phyloP scores from a whole-genome alignment of 2,113 vertebrate genomes.

The Phodopus roborovskii region DNA sequence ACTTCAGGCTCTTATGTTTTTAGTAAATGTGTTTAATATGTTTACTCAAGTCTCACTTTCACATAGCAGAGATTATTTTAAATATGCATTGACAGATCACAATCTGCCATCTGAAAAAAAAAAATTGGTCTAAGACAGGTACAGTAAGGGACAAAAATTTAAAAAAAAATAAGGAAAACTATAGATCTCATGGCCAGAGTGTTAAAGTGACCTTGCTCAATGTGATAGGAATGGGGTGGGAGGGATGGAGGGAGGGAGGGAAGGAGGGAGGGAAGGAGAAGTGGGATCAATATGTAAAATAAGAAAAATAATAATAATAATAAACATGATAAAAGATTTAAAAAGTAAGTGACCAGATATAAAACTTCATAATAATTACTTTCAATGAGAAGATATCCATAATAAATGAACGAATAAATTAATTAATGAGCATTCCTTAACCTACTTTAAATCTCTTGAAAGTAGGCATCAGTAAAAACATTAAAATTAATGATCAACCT shows the following conservation, averaged over 20 bases:
- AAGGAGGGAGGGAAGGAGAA: too few relatives aligned
- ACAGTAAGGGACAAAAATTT: neutral
- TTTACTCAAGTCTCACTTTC: neutral
- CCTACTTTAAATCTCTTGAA: slow-evolving; percentile 3
- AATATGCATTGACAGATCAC: neutral
- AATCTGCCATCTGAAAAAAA: neutral
- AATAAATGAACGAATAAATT: neutral
- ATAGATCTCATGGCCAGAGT: neutral
- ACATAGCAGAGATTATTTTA: neutral
- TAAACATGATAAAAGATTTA: neutral
- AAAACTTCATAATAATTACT: slow-evolving; percentile 18
- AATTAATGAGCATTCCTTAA: neutral
- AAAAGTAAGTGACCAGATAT: neutral
- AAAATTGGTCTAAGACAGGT: neutral
- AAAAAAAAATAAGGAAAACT: neutral
- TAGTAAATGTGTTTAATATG: neutral
- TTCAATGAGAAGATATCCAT: slow-evolving; percentile 7
- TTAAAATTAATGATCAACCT: slow-evolving; percentile 19
- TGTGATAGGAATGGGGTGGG: neutral
- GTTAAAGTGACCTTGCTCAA: neutral
- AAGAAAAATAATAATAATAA: too few relatives aligned
- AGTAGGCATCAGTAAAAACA: neutral
- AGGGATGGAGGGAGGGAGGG: too few relatives aligned
- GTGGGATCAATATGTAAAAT: too few relatives aligned
- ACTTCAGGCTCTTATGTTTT: neutral